Evolutionary conservation across 2,797 vertebrate species (phyloP), one percentile per base, ranked within the genome.

Genomic region (Notolepis coatsorum): DNA sequence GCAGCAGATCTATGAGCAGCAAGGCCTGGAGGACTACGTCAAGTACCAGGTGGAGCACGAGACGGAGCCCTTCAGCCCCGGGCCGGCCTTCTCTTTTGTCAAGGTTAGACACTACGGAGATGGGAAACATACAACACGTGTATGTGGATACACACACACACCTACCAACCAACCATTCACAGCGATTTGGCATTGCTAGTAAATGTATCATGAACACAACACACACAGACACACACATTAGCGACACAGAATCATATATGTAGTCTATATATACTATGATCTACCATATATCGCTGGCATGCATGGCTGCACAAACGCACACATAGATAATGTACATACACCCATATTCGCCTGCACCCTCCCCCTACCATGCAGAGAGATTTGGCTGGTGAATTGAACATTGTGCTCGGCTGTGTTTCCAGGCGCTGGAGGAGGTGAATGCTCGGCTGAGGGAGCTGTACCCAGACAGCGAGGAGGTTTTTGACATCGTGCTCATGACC

Each of bases 401-500:
- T 23, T 52, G 25, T 71, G 24, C 64, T 69, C 83, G 58, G 55
- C 56, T 1, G 4, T 52, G 73, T 68, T 41, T 23, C 50, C 86
- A 98, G 96, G 96, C 96, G 2, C 88, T 98, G 89, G 96, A 98
- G 74, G 93, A 94, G 0, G 97, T 99, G 75, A 99, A 99, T 17
- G 53, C 27, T 21, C 89, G 79, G 23, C 93, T 99, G 52, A 92
- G 96, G 0, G 89, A 95, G 74, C 93, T 98, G 56, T 98, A 98
- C 79, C 96, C 97, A 0, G 94, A 96, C 5, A 96, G 94, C 0
- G 96, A 99, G 70, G 96, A 99, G 76, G 84, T 99, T 42, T 99
- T 99, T 1, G 96, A 99, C 74, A 95, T 99, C 0, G 96, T 99
- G 69, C 96, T 99, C 37, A 93, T 98, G 90, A 99, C 96, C 75